Base-by-base conservation (phyloP, 2,797 vertebrate genomes). In the Sparus aurata region DNA sequence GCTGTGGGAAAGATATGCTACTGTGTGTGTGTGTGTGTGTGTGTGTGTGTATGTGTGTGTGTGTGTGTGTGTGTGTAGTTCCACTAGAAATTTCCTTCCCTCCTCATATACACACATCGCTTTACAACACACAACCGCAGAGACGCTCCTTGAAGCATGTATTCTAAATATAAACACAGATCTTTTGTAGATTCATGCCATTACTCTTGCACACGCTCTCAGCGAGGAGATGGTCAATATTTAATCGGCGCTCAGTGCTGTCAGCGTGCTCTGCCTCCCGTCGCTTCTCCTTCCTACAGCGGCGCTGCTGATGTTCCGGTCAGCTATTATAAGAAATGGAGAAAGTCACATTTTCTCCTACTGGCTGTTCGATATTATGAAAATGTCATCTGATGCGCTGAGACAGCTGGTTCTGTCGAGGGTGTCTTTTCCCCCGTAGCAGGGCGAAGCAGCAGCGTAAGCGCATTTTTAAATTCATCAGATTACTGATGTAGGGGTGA, bases 301-400 rank as follows among this genome's bases (percentile, higher is more conserved):
- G 59, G 17, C 47, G 47, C 27, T 41, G 80, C 77, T 46, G 59
- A 80, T 81, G 79, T 75, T 64, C 53, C 3, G 65, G 78, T 91
- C 88, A 85, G 85, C 75, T 82, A 41, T 90, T 85, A 87, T 76
- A 86, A 88, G 85, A 84, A 83, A 89, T 64, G 22, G 64, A 74
- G 57, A 83, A 79, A 92, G 86, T 87, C 82, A 72, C 46, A 59
- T 88, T 87, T 87, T 87, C 62, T 78, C 69, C 63, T 52, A 27
- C 67, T 75, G 87, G 75, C 73, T 81, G 64, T 78, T 59, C 38
- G 43, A 79, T 79, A 61, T 82, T 73, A 72, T 75, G 72, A 86
- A 91, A 90, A 91, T 91, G 87, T 87, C 87, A 88, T 85, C 79
- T 90, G 80, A 93, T 93, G 87, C 76, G 74, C 83, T 69, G 88